phyloP scores from a whole-genome alignment of 30 jellyfish, hydroid and myxozoan genomes.

The Sanderia malayensis region DNA sequence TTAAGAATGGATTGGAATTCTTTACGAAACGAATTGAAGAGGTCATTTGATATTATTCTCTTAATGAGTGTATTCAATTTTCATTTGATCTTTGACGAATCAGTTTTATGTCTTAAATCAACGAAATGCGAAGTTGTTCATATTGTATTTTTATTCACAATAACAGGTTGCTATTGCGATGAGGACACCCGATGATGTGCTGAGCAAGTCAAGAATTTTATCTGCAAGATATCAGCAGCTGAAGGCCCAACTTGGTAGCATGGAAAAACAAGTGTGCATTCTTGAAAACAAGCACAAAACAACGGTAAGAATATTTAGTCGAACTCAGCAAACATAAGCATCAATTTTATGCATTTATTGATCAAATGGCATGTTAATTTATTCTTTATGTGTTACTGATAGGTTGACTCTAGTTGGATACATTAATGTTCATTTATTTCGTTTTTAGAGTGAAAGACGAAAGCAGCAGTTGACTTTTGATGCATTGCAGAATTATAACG shows the following conservation, averaged over 20 bases:
- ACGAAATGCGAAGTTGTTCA: too few relatives aligned
- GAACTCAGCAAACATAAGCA: too few relatives aligned
- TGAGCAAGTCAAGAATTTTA: constrained; percentile 50
- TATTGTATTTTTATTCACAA: too few relatives aligned
- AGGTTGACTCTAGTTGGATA: too few relatives aligned
- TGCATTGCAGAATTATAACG: background rate
- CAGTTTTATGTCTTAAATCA: too few relatives aligned
- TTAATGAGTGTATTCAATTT: background rate
- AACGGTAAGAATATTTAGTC: constrained; percentile 64
- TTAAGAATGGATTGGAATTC: constrained; percentile 40
- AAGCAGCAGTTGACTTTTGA: background rate
- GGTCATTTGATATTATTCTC: constrained; percentile 4
- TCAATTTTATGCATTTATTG: too few relatives aligned
- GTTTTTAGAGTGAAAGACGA: background rate
- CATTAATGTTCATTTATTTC: too few relatives aligned
- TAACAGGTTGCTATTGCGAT: constrained; percentile 65
- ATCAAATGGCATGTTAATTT: too few relatives aligned
- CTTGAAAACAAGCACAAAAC: constrained; percentile 70
- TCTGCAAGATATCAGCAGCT: constrained; percentile 72
- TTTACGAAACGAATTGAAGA: constrained; percentile 47
- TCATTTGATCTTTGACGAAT: too few relatives aligned
- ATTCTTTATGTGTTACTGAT: too few relatives aligned
- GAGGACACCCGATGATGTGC: constrained; percentile 80
- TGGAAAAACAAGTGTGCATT: constrained; percentile 76
- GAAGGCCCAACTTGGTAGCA: constrained; percentile 60